These are phyloP conservation scores for Chrysoperla carnea DNA, from an alignment of 1,140 invertebrate genomes.

Conservation along the genomic window DNA sequence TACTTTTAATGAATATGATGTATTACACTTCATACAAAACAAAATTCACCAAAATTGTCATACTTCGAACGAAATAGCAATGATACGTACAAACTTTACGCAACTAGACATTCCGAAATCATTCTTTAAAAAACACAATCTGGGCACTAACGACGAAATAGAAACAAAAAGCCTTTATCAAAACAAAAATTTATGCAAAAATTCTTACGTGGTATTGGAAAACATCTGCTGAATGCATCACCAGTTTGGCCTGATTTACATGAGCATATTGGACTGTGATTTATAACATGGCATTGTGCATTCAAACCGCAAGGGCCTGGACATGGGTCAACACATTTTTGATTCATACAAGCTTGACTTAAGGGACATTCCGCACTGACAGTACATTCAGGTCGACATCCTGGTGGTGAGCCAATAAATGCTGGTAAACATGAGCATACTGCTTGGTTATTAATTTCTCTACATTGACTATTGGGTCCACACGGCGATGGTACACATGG, in stretches of 20 bases:
- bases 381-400: constrained; percentile 66
- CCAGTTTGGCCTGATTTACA: constrained; percentile 30
- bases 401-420: constrained; percentile 43
- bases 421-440: constrained; percentile 39
- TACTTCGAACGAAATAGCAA: no score
- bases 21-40: no score
- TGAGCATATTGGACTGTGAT: constrained; percentile 39
- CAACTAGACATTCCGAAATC: no score
- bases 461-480: constrained; percentile 46
- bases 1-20: no score
- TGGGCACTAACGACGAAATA: no score
- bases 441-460: constrained; percentile 27
- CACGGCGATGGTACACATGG: constrained; percentile 42
- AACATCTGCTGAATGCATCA: constrained; percentile 35
- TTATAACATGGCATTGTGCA: constrained; percentile 53
- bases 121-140: no score
- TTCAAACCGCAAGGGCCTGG: constrained; percentile 52
- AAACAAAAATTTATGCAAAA: no score
- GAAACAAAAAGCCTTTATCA: constrained; percentile 30
- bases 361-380: constrained; percentile 63
- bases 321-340: constrained; percentile 60
- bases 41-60: no score
- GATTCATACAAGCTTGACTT: constrained; percentile 51
- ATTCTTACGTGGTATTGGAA: constrained; percentile 33
- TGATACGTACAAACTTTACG: no score